Base-by-base conservation (phyloP, 2,113 vertebrate species). In the Carassius auratus region DNA sequence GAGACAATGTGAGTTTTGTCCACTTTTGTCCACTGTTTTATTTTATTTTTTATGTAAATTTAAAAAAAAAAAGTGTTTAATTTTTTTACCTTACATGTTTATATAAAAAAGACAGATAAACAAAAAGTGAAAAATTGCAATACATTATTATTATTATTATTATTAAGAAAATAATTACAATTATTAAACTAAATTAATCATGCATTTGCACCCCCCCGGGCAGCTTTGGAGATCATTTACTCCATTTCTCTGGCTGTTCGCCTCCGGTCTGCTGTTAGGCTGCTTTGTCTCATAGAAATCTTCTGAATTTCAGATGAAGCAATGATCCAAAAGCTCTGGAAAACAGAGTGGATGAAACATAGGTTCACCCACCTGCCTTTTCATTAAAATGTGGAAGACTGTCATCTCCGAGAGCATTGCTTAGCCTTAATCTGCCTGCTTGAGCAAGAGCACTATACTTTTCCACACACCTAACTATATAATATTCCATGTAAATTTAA, bases 401-500 rank as follows among this genome's bases (percentile, higher is more conserved):
- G 88, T 90, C 89, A 91, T 90, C 90, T 87, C 73, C 85, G 88
- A 90, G 89, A 86, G 85, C 81, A 88, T 88, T 90, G 87, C 87
- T 61, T 59, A 59, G 48, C 48, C 62, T 30, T 84, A 80, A 76
- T 83, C 74, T 30, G 26, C 86, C 79, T 89, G 86, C 88, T 90
- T 91, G 89, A 90, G 81, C 48, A 59, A 71, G 88, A 88, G 88
- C 91, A 85, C 88, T 84, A 59, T 83, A 86, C 81, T 81, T 91
- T 76, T 91, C 81, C 90, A 89, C 90, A 81, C 87, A 90, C 80
- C 86, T 87, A 80, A 74, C 89, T 75, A 90, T 93, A 91, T 92
- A 90, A 89, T 90, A 91, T 93, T 93, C 90, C 92, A 92, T 93
- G 91, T 93, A 93, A 92, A 92, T 93, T 87, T 90, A 89, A 93